Percentiles rank a stretch among this genome's conserved stretches.
phyloP scores from a whole-genome alignment of 2,888 invertebrate genomes.

The Polydrusus cervinus region DNA sequence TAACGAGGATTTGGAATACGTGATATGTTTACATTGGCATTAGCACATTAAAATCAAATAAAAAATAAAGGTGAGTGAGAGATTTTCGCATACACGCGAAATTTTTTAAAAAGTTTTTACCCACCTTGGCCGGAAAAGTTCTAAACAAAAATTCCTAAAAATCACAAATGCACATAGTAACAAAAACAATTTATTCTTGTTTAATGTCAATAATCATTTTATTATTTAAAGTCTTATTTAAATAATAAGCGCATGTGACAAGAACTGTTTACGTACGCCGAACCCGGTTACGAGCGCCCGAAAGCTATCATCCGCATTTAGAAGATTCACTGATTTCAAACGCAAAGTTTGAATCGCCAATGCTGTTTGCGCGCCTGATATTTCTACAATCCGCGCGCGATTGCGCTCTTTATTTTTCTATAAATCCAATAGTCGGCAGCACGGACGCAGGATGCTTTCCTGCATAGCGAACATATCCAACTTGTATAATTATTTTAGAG shows the following conservation, averaged over 20 bases:
- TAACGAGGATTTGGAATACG: constrained; percentile 28
- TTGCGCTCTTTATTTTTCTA: constrained; percentile 53
- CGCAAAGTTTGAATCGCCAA: constrained; percentile 40
- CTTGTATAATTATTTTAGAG: not conserved
- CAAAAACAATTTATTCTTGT: constrained; percentile 50
- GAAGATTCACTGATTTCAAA: constrained; percentile 56
- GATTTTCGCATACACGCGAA: not conserved
- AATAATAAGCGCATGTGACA: constrained; percentile 59
- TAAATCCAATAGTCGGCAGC: constrained; percentile 48
- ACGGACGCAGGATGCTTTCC: not conserved
- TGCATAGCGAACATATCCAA: not conserved
- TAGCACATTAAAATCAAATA: constrained; percentile 24
- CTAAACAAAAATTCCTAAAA: constrained; percentile 19
- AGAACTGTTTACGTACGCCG: constrained; percentile 57
- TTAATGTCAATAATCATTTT: constrained; percentile 52
- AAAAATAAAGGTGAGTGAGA: constrained; percentile 3
- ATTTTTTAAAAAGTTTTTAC: constrained; percentile 25
- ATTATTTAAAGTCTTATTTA: constrained; percentile 57
- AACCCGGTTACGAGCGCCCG: constrained; percentile 51
- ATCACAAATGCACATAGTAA: constrained; percentile 42
- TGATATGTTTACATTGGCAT: constrained; percentile 36
- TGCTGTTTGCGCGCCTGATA: constrained; percentile 50
- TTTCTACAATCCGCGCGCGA: constrained; percentile 59
- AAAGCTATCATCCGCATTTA: constrained; percentile 53
- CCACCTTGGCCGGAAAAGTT: constrained; percentile 32